Conservation (phyloP, 2,113 vertebrate species). For the Cervus canadensis region DNA sequence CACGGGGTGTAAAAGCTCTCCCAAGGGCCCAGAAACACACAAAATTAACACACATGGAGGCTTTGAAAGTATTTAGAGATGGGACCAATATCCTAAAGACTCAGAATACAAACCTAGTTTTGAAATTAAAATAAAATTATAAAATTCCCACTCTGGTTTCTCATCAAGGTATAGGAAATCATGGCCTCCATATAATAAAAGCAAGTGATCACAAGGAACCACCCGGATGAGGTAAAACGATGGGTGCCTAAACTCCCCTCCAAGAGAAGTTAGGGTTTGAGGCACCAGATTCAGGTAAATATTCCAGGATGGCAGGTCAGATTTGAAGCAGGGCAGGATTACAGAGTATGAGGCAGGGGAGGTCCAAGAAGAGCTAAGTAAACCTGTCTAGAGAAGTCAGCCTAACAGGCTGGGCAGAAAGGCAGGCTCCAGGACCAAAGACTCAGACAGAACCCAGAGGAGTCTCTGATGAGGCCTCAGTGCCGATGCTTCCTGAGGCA, state of each 20-base stretch:
- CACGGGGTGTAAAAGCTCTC: neutral
- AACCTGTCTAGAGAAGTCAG: neutral
- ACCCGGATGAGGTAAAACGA: neutral
- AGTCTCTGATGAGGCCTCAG: neutral
- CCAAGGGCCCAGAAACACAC: neutral
- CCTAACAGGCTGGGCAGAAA: neutral
- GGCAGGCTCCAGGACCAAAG: too few relatives aligned
- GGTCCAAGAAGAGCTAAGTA: neutral
- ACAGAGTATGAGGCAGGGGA: neutral
- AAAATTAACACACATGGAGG: neutral
- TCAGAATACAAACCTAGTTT: neutral
- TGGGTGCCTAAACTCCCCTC: neutral
- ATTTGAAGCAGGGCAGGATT: neutral
- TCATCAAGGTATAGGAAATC: neutral
- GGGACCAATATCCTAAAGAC: neutral
- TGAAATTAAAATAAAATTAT: neutral
- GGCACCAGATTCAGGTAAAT: neutral
- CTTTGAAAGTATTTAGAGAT: neutral
- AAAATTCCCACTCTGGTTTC: neutral
- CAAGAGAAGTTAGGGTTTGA: neutral
- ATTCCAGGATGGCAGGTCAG: neutral
- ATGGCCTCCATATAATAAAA: neutral
- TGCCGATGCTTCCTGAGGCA: too few relatives aligned
- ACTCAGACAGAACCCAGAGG: neutral
- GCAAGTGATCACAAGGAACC: neutral